Conservation (phyloP, 37 sponge, comb jelly and placozoan species). For the Ianthella basta region DNA sequence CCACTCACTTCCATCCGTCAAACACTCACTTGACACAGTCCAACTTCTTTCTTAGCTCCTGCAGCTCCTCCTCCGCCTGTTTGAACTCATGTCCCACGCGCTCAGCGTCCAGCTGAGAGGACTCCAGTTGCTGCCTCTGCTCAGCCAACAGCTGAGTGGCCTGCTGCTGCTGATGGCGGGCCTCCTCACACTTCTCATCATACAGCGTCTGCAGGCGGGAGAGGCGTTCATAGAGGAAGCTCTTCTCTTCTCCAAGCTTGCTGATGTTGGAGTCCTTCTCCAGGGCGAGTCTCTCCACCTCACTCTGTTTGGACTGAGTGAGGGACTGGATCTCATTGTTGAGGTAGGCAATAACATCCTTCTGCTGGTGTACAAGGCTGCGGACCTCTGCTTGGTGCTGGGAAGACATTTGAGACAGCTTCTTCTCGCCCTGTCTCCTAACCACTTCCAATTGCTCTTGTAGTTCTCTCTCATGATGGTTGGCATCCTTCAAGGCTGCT, state of each 20-base stretch:
- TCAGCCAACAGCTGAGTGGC: conserved; percentile 23
- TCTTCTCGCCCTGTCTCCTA: neutral
- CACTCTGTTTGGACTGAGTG: conserved; percentile 4
- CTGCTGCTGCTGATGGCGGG: conserved; percentile 41
- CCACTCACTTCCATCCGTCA: too few relatives aligned
- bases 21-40: conserved; percentile 44
- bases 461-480: conserved; percentile 20
- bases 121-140: conserved; percentile 46
- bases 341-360: conserved; percentile 33
- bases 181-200: conserved; percentile 51
- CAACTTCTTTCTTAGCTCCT: conserved; percentile 47
- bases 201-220: conserved; percentile 39
- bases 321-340: conserved; percentile 31
- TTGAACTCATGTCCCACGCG: conserved; percentile 43
- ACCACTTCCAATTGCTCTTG: neutral
- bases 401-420: neutral
- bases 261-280: conserved; percentile 16
- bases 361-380: conserved; percentile 14
- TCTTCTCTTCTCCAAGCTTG: conserved; percentile 41
- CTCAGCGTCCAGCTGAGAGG: conserved; percentile 37
- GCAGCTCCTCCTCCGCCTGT: conserved; percentile 39
- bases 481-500: conserved; percentile 22
- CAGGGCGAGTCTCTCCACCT: neutral
- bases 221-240: conserved; percentile 9
- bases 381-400: conserved; percentile 27